Percentiles rank a stretch among this genome's conserved stretches.
phyloP scores from a whole-genome alignment of 2,113 vertebrate species.

The Leiothrix lutea region DNA sequence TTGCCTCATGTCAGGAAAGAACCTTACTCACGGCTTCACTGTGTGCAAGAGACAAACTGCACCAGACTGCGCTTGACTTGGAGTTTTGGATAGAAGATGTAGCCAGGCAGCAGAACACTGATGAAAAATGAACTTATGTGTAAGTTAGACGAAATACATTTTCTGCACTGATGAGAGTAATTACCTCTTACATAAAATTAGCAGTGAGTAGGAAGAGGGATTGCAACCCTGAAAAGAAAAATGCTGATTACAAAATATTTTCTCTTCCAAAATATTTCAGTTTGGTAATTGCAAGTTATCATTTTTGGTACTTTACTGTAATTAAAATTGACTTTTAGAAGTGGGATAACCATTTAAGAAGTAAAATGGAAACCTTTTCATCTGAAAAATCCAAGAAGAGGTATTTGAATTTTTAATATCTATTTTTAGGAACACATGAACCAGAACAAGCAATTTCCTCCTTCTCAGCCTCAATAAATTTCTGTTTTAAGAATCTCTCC shows the following conservation, averaged over 20 bases:
- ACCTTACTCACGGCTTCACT: background rate
- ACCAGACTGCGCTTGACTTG: background rate
- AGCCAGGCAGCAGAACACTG: background rate
- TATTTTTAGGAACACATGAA: background rate
- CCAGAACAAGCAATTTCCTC: background rate
- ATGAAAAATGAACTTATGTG: background rate
- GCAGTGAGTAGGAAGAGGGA: background rate
- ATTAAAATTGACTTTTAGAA: slow-evolving; percentile 1
- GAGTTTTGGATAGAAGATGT: background rate
- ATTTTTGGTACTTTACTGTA: background rate
- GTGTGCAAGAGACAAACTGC: background rate
- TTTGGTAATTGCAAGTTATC: background rate
- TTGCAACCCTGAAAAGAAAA: slow-evolving; percentile 7
- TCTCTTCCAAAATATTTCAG: slow-evolving; percentile 23
- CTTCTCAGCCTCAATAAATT: background rate
- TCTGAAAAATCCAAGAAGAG: background rate
- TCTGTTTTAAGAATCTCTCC: background rate
- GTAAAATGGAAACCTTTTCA: background rate
- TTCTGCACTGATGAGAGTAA: background rate
- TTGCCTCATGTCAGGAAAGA: background rate
- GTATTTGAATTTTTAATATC: background rate
- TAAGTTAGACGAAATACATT: background rate
- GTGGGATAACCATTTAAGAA: background rate
- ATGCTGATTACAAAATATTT: slow-evolving; percentile 14
- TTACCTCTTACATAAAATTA: background rate